phyloP scores from a whole-genome alignment of 2,113 vertebrate genomes.

The Brachypteracias leptosomus region DNA sequence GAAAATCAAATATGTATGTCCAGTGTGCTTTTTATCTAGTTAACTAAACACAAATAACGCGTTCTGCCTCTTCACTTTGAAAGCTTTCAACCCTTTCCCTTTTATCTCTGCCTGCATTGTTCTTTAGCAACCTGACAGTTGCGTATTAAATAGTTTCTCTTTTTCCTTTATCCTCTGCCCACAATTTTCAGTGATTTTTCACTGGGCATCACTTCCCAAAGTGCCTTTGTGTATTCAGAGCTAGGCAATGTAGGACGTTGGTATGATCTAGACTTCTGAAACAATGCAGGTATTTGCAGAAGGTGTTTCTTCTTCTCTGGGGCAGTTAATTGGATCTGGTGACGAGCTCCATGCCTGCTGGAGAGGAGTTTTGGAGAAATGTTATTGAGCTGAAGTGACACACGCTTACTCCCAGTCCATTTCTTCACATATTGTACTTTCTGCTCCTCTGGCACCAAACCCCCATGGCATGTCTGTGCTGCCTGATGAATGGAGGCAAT shows the following conservation, averaged over 20 bases:
- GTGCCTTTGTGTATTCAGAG: background rate
- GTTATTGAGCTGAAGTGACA: background rate
- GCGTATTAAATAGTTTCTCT: conserved; percentile 16
- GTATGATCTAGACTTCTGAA: background rate
- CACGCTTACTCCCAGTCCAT: background rate
- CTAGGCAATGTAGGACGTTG: background rate
- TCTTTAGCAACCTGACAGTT: conserved; percentile 47
- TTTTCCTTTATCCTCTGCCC: conserved; percentile 27
- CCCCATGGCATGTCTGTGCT: rapidly evolving
- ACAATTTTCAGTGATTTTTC: background rate
- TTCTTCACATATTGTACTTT: background rate
- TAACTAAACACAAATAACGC: conserved; percentile 52
- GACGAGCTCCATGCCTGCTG: background rate
- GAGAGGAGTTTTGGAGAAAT: background rate
- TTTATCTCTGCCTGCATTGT: conserved; percentile 53
- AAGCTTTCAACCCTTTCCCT: conserved; percentile 49
- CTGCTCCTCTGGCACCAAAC: background rate
- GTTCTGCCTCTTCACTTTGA: conserved; percentile 12
- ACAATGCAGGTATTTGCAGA: background rate
- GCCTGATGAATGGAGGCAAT: background rate
- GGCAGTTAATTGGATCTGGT: background rate
- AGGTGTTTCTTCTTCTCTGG: background rate
- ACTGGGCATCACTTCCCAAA: background rate
- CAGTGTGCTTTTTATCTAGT: conserved; percentile 29
- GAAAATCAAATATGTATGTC: conserved; percentile 39